phyloP scores from a whole-genome alignment of 2,888 invertebrate genomes.

The Venustoraphidia nigricollis region DNA sequence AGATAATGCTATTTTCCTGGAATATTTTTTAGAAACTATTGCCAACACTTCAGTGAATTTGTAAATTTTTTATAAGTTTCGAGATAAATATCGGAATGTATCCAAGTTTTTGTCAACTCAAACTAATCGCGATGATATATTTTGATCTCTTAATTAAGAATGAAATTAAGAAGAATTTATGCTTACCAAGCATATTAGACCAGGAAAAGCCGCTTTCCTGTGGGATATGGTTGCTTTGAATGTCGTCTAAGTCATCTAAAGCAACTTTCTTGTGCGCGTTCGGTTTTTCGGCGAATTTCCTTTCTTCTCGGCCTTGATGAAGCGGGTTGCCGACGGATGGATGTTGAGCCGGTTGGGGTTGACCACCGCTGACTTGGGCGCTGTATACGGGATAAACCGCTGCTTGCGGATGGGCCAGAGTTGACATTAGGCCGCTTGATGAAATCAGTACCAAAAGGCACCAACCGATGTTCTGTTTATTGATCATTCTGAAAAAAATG shows the following conservation, averaged over 20 bases:
- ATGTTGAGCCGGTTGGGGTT: background rate
- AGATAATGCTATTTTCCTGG: too few relatives aligned
- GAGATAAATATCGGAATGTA: too few relatives aligned
- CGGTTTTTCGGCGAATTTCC: slow-evolving; percentile 80
- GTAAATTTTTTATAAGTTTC: too few relatives aligned
- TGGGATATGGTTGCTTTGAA: slow-evolving; percentile 65
- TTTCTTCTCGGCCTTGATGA: slow-evolving; percentile 32
- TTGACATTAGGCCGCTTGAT: slow-evolving; percentile 40
- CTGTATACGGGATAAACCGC: slow-evolving; percentile 4
- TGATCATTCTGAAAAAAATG: slow-evolving; percentile 36
- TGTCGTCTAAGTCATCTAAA: slow-evolving; percentile 64
- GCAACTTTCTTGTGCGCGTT: slow-evolving; percentile 80
- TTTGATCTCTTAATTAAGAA: too few relatives aligned
- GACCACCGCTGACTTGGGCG: slow-evolving; percentile 5
- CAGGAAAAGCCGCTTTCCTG: slow-evolving; percentile 64
- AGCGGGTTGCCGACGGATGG: slow-evolving; percentile 5
- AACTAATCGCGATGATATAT: too few relatives aligned
- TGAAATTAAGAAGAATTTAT: background rate
- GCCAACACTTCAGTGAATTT: too few relatives aligned
- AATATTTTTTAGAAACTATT: too few relatives aligned
- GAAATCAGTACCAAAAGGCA: slow-evolving; percentile 43
- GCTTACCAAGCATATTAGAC: slow-evolving; percentile 66
- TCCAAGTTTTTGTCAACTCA: too few relatives aligned
- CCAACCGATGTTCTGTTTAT: slow-evolving; percentile 51
- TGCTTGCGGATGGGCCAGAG: slow-evolving; percentile 49